Percentiles rank a stretch among this genome's conserved stretches.
Conservation (phyloP, 2,888 invertebrate genomes). For the Platycnemis pennipes region DNA sequence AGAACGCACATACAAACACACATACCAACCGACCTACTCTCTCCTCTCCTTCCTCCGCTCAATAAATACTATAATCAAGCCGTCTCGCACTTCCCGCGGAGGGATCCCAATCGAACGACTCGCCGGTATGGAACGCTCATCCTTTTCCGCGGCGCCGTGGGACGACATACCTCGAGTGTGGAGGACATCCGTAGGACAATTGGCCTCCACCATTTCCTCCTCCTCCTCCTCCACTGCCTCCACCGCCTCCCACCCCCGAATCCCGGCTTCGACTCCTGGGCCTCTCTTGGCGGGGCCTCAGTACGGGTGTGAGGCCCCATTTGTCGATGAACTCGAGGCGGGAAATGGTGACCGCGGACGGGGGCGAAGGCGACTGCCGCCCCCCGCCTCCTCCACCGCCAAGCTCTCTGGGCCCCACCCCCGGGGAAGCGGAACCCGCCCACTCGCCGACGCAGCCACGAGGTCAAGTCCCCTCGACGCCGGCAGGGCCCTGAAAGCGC, state of each 20-base stretch:
- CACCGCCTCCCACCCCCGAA: conserved; percentile 87
- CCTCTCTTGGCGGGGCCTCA: conserved; percentile 96
- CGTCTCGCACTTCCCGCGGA: neutral
- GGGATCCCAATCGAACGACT: neutral
- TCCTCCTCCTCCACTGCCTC: conserved; percentile 79
- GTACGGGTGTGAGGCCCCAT: conserved; percentile 99
- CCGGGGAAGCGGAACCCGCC: conserved; percentile 77
- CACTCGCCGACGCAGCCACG: conserved; percentile 37
- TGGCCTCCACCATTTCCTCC: conserved; percentile 68
- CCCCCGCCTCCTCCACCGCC: conserved; percentile 79
- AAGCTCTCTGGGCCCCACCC: conserved; percentile 77
- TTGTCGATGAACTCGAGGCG: conserved; percentile 98
- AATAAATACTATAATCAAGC: neutral
- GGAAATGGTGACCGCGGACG: conserved; percentile 93
- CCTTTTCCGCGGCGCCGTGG: neutral
- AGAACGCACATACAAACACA: too few species aligned
- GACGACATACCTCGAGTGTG: conserved; percentile 4
- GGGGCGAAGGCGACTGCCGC: conserved; percentile 82
- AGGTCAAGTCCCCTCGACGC: conserved; percentile 70
- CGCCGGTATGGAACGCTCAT: neutral
- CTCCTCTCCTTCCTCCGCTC: neutral
- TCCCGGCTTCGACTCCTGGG: conserved; percentile 86
- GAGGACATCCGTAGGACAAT: conserved; percentile 73
- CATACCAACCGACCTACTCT: neutral
- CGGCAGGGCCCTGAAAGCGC: conserved; percentile 70